Percentiles rank a stretch among this genome's conserved stretches.
Conservation (phyloP, 1,140 invertebrate genomes). For the Steinernema feltiae region DNA sequence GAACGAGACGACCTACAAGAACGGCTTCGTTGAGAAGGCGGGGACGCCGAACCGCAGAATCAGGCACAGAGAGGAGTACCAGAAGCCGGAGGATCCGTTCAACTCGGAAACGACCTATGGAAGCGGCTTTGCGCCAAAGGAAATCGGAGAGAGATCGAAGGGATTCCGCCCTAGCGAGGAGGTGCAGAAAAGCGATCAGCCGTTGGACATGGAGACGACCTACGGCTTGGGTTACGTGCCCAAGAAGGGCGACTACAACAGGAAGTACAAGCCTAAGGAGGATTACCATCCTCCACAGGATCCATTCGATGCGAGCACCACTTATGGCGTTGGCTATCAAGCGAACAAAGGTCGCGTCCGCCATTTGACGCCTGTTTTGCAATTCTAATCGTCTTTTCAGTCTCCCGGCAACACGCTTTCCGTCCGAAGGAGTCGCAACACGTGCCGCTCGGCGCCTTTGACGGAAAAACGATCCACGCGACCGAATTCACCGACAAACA, state of each 20-base stretch:
- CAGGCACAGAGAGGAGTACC: slow-evolving; percentile 50
- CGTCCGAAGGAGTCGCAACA: neutral
- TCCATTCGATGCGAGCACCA: neutral
- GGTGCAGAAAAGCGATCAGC: neutral
- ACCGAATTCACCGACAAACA: neutral
- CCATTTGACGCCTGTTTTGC: neutral
- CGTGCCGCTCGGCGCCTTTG: neutral
- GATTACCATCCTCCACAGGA: neutral
- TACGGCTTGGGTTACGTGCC: neutral
- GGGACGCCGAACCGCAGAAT: slow-evolving; percentile 41
- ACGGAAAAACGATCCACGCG: neutral
- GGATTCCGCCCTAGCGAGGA: neutral
- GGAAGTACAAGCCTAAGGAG: neutral
- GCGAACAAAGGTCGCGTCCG: neutral
- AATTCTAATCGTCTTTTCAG: neutral
- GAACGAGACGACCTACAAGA: slow-evolving; percentile 57
- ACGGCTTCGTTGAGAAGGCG: slow-evolving; percentile 55
- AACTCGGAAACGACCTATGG: slow-evolving; percentile 59
- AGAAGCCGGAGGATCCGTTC: slow-evolving; percentile 52
- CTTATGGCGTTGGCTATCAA: neutral
- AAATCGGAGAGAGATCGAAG: slow-evolving; percentile 27
- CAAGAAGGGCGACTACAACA: neutral
- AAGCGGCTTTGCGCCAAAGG: slow-evolving; percentile 58
- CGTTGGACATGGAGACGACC: neutral
- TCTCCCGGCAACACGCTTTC: neutral